These are phyloP conservation scores for Scylla paramamosain DNA, from an alignment of 1,140 invertebrate genomes.

Conservation along the genomic window DNA sequence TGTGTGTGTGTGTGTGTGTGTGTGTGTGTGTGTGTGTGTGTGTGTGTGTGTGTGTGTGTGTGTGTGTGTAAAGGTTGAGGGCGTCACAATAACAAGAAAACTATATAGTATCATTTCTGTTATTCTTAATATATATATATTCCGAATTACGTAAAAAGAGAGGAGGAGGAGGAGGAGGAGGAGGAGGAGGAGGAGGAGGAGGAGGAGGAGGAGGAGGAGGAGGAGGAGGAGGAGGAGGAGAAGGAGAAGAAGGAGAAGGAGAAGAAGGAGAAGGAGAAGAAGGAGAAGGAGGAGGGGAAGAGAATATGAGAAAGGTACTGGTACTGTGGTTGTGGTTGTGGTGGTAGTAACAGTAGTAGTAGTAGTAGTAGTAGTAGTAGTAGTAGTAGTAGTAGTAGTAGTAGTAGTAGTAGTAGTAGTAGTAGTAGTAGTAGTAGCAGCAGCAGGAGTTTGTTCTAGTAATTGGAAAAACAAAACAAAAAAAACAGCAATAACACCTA, in stretches of 20 bases:
- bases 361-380: constrained; percentile 28
- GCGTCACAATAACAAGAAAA: not conserved
- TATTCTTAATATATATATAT: too few relatives aligned
- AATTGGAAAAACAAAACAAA: not conserved
- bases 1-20: constrained; percentile 33
- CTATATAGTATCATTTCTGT: too few relatives aligned
- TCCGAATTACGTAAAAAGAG: not conserved
- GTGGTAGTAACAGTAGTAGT: constrained; percentile 17
- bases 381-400: constrained; percentile 28
- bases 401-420: not conserved
- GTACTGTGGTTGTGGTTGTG: not conserved
- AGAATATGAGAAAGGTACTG: too few relatives aligned
- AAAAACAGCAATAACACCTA: not conserved
- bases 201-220: too few relatives aligned
- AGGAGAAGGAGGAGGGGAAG: not conserved
- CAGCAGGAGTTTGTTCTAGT: not conserved
- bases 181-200: not conserved
- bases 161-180: not conserved
- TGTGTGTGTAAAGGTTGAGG: not conserved
- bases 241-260: too few relatives aligned
- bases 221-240: too few relatives aligned
- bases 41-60: constrained; percentile 33
- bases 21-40: constrained; percentile 33
- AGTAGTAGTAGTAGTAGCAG: not conserved
- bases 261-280: too few relatives aligned